Evolutionary conservation across 2,113 vertebrate genomes (phyloP), one percentile per base, ranked within the genome.

Genomic region (Rhadina sibilatrix): DNA sequence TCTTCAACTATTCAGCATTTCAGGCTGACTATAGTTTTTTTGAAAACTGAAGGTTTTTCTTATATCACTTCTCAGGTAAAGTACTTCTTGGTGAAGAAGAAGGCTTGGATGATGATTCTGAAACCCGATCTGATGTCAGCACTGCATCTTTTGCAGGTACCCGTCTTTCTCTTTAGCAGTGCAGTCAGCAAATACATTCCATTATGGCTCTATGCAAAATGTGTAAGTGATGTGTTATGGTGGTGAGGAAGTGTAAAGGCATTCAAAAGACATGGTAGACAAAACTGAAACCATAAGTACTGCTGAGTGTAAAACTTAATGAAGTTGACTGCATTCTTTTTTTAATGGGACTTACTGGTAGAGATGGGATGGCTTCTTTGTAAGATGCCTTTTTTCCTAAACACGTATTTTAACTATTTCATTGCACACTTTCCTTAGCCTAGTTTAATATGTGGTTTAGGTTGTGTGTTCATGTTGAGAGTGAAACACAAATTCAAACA

Each of bases 11-110:
- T 66, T 96, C 50, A 83, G 4, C 54, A 59, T 64, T 92, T 87
- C 54, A 59, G 27, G 6, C 60, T 83, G 63, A 14, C 47, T 64
- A 3, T 60, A 20, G 17, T 31, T 31, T 83, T 83, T 50, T 76
- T 52, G 46, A 72, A 74, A 87, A 59, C 53, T 33, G 75, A 82
- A 72, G 24, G 8, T 44, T 84, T 68, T 93, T 86, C 9, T 69
- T 91, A 1, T 28, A 2, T 91, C 63, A 61, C 54, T 96, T 97
- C 84, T 63, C 79, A 99, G 99, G 99, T 94, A 99, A 99, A 97
- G 96, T 99, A 82, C 98, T 99, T 68, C 97, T 98, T 21, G 99
- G 98, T 52, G 99, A 99, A 89, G 99, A 99, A 46, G 99, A 99
- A 27, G 98, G 98, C 44, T 97, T 99, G 80, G 99, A 99, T 78